Evolutionary conservation across 1,140 invertebrate species (phyloP), one percentile per base, ranked within the genome.

Genomic region (Chironomus striatipennis): DNA sequence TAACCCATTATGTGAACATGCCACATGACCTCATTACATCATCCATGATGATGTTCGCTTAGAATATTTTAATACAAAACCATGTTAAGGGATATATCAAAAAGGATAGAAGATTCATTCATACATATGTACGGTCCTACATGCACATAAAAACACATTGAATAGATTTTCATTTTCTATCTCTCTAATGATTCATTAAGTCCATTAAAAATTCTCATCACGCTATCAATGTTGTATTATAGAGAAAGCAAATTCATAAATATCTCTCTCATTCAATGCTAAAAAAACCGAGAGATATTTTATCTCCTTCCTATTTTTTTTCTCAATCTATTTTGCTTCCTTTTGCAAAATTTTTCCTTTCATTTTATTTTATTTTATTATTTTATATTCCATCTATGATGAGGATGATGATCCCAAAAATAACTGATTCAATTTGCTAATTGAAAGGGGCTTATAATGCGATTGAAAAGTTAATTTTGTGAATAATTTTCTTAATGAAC

Each of bases 131-230:
- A n/a, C 15, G 3, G 43, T 15, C 43, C 15, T 57, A 5, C 15
- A 47, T 34, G 24, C 24, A 34, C 24, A 34, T 34, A 34, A 34
- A 34, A 34, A 34, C 24, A 34, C 24, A 34, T 34, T 34, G 24
- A 5, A 34, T 34, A 34, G 24, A 34, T 47, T 15, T 47, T 47
- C 43, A 10, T 47, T 47, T 47, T 47, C 43, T 47, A 9, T 70
- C 10, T 70, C 65, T 70, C 65, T 70, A 70, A 70, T 70, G 65
- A 70, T 20, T 70, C 65, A 70, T 70, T 70, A 70, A 70, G 17
- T 18, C 18, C 17, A 70, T 70, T 70, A 20, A 70, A 70, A 70
- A 70, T 70, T 70, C 65, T 18, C 20, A 70, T 70, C 65, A 70
- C 65, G 65, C n/a, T 70, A 70, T 70, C 15, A 21, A 67, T 67